phyloP scores from a whole-genome alignment of 2,797 vertebrate genomes.

The Enteromius viviparus region DNA sequence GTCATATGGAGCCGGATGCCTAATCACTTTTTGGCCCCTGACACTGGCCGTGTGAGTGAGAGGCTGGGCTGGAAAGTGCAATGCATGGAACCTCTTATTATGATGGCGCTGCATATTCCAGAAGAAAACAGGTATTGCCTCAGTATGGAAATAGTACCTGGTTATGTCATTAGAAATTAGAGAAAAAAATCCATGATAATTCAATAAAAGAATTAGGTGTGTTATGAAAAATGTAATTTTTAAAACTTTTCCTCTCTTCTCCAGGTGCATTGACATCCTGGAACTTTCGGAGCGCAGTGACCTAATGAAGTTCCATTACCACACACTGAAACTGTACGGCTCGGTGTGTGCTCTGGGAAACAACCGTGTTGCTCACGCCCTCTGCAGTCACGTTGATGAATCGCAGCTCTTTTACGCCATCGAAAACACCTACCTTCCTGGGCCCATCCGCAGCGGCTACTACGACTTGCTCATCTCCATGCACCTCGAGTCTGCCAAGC shows the following conservation, averaged over 20 bases:
- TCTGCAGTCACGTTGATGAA: slow-evolving; percentile 95
- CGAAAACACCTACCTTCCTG: slow-evolving; percentile 89
- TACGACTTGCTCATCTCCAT: slow-evolving; percentile 95
- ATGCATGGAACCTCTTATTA: slow-evolving; percentile 85
- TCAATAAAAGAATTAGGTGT: background rate
- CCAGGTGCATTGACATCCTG: slow-evolving; percentile 91
- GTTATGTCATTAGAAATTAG: background rate
- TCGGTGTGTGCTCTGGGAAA: slow-evolving; percentile 95
- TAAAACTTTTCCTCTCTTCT: background rate
- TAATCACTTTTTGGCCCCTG: slow-evolving; percentile 84
- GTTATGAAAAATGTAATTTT: background rate
- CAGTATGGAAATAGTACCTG: background rate
- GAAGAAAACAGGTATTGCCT: slow-evolving; percentile 87
- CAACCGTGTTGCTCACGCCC: slow-evolving; percentile 92
- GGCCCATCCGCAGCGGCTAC: slow-evolving; percentile 88
- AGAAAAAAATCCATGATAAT: background rate
- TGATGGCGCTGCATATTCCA: slow-evolving; percentile 95
- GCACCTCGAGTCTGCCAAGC: slow-evolving; percentile 93
- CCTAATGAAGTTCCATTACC: slow-evolving; percentile 91
- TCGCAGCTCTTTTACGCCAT: slow-evolving; percentile 92
- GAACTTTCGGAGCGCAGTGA: slow-evolving; percentile 88
- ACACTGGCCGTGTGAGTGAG: slow-evolving; percentile 80
- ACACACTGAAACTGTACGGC: slow-evolving; percentile 89
- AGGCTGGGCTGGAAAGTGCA: slow-evolving; percentile 88
- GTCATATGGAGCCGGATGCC: slow-evolving; percentile 97